These are phyloP conservation scores for Semicossyphus pulcher DNA, from an alignment of 2,113 vertebrate species.

Conservation along the genomic window DNA sequence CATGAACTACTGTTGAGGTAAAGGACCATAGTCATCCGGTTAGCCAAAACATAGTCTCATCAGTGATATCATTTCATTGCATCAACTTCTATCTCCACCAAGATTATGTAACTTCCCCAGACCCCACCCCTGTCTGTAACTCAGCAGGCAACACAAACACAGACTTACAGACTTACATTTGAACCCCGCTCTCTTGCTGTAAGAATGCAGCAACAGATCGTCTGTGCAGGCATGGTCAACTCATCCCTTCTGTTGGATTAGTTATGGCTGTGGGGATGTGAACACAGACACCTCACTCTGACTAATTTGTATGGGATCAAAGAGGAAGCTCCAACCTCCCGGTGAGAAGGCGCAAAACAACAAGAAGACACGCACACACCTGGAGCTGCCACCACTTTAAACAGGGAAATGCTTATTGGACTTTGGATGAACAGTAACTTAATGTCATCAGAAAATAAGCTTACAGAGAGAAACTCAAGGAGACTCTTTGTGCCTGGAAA, in stretches of 20 bases:
- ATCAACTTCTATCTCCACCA: constrained; percentile 36
- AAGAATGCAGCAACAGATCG: constrained; percentile 27
- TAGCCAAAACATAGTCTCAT: constrained; percentile 29
- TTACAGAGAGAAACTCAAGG: constrained; percentile 6
- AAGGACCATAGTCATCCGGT: constrained; percentile 6
- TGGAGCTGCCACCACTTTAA: neutral
- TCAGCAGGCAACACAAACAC: constrained; percentile 26
- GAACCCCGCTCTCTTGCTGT: neutral
- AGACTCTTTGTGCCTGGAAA: too few species aligned
- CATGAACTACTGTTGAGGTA: neutral
- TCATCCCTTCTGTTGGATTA: constrained; percentile 12
- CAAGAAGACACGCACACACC: constrained; percentile 1
- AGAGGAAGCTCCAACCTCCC: constrained; percentile 26
- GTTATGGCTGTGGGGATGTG: neutral
- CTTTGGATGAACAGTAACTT: constrained; percentile 42
- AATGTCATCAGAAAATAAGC: constrained; percentile 26
- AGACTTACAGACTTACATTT: constrained; percentile 36
- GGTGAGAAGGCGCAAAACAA: constrained; percentile 8
- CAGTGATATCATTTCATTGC: constrained; percentile 49
- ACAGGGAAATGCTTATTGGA: constrained; percentile 26
- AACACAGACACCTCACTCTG: constrained; percentile 5
- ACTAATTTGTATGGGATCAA: constrained; percentile 28
- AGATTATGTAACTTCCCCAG: constrained; percentile 14
- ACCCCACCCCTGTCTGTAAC: constrained; percentile 2
- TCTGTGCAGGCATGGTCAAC: neutral